These are phyloP conservation scores for Microtus richardsoni DNA, from an alignment of 2,113 vertebrate genomes.

Conservation along the genomic window DNA sequence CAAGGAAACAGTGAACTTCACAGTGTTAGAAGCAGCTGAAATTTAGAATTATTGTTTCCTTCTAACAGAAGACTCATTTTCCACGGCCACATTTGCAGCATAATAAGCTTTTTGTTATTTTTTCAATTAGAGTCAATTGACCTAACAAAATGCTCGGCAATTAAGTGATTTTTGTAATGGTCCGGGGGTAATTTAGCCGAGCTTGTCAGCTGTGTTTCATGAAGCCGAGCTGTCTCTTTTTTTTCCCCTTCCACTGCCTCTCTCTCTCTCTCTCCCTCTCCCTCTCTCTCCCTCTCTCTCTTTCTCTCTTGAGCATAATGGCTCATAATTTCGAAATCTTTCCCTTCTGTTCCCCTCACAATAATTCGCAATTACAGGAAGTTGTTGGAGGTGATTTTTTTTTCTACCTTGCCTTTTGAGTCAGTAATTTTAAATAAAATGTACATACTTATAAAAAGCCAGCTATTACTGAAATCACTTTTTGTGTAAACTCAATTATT, in stretches of 20 bases:
- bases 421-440: constrained; percentile 95
- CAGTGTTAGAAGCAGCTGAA: constrained; percentile 90
- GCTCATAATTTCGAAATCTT: constrained; percentile 99
- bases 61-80: constrained; percentile 95
- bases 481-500: constrained; percentile 96
- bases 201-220: constrained; percentile 99
- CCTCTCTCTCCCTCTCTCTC: constrained; percentile 83
- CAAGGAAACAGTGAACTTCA: constrained; percentile 91
- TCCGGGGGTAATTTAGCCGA: constrained; percentile 98
- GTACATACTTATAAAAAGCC: constrained; percentile 93
- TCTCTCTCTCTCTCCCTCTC: constrained; percentile 84
- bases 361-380: constrained; percentile 99
- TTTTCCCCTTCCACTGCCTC: constrained; percentile 86
- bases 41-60: constrained; percentile 95
- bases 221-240: constrained; percentile 92
- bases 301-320: constrained; percentile 96
- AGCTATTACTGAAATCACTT: constrained; percentile 90
- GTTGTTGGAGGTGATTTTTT: constrained; percentile 97
- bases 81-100: constrained; percentile 92
- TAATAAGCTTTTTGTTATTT: constrained; percentile 98
- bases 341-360: constrained; percentile 99
- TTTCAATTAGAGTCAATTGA: constrained; percentile 99
- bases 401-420: constrained; percentile 92
- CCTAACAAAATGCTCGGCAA: constrained; percentile 99
- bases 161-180: constrained; percentile 99